Evolutionary conservation across 2,888 invertebrate species (phyloP).

Genomic region (Exephanes ischioxanthus): DNA sequence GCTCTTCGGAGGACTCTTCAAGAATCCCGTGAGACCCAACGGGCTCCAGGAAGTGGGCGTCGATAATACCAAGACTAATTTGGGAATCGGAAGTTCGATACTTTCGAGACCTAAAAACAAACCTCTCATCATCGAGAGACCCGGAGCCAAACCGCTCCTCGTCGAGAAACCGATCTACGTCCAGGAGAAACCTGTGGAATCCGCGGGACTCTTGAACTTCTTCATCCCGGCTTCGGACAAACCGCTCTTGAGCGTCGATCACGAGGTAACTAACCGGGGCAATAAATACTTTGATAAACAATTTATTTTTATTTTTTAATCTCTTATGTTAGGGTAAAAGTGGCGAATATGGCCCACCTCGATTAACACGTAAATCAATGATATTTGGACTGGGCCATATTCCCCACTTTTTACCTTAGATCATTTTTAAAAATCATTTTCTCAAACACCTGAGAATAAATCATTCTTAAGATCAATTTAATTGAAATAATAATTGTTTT

Average conservation of each 20-base stretch:
- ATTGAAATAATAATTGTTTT: background rate
- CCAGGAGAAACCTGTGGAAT: conserved; percentile 44
- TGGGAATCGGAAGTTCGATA: conserved; percentile 29
- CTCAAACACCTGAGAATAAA: background rate
- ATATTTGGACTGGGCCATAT: too few relatives aligned
- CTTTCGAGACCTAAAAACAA: conserved; percentile 47
- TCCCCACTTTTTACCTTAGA: background rate
- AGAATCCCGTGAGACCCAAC: conserved; percentile 53
- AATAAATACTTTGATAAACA: background rate
- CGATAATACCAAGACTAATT: background rate
- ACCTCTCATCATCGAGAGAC: conserved; percentile 63
- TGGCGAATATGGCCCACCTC: too few relatives aligned
- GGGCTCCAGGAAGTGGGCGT: conserved; percentile 16
- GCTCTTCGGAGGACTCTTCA: conserved; percentile 60
- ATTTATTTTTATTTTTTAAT: background rate
- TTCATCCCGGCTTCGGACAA: conserved; percentile 15
- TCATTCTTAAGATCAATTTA: background rate
- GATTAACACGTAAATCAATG: too few relatives aligned
- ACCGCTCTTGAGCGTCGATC: conserved; percentile 41
- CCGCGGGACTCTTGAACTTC: conserved; percentile 38
- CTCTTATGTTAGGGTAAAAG: background rate
- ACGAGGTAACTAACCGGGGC: conserved; percentile 51
- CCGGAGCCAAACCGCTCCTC: conserved; percentile 58
- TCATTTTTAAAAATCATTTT: background rate
- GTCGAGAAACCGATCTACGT: conserved; percentile 65